These are phyloP conservation scores for Sparus aurata DNA, from an alignment of 2,797 vertebrate genomes.

Conservation along the genomic window DNA sequence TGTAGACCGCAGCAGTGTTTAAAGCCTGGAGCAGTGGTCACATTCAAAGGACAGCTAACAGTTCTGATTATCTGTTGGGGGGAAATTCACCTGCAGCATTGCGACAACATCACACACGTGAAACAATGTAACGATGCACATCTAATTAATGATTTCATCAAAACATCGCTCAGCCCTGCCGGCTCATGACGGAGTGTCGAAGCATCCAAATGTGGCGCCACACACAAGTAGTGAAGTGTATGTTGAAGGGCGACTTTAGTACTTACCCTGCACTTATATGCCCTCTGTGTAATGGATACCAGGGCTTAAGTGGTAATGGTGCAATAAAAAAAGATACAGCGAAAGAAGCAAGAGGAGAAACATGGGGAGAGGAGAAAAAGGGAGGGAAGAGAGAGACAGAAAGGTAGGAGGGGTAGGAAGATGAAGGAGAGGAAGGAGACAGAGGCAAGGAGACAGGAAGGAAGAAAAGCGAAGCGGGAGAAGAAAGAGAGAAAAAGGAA, in stretches of 20 bases:
- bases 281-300: conserved; percentile 84
- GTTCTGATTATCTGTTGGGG: conserved; percentile 6
- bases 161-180: conserved; percentile 49
- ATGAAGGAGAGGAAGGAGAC: conserved; percentile 50
- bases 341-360: conserved; percentile 51
- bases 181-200: conserved; percentile 58
- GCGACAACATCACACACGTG: conserved; percentile 15
- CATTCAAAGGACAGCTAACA: conserved; percentile 36
- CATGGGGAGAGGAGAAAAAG: conserved; percentile 31
- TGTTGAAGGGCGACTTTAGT: conserved; percentile 79
- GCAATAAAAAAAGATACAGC: conserved; percentile 76
- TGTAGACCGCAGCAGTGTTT: not conserved
- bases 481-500: not conserved
- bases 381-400: conserved; percentile 38
- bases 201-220: conserved; percentile 75
- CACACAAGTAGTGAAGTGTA: conserved; percentile 67
- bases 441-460: conserved; percentile 43
- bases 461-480: conserved; percentile 4
- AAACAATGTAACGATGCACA: conserved; percentile 12
- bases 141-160: conserved; percentile 47
- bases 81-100: conserved; percentile 16
- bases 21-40: not conserved
- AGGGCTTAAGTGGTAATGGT: conserved; percentile 84
- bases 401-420: conserved; percentile 49
- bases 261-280: conserved; percentile 83